Percentiles rank a stretch among this genome's conserved stretches.
These are phyloP conservation scores for Gallinago stenura DNA, from an alignment of 2,797 vertebrate genomes.

Conservation along the genomic window DNA sequence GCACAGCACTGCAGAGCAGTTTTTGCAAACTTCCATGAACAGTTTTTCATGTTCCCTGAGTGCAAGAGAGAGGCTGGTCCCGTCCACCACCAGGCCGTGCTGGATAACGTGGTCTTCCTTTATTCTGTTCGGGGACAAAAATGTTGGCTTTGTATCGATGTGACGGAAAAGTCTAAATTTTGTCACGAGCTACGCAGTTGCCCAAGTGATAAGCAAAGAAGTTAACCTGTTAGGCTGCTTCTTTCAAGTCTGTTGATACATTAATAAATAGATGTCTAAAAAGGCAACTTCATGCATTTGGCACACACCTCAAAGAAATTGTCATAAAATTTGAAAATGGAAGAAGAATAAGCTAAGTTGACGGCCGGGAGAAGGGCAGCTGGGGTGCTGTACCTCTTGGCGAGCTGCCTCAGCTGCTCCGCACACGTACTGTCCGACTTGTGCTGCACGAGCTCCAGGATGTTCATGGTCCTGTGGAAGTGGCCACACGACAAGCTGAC, in stretches of 20 bases:
- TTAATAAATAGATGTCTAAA: neutral
- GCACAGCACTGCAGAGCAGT: conserved; percentile 94
- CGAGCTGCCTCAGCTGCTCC: conserved; percentile 89
- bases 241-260: neutral
- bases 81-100: conserved; percentile 95
- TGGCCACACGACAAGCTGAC: conserved; percentile 97
- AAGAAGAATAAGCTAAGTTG: neutral
- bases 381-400: conserved; percentile 83
- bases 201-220: neutral
- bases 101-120: conserved; percentile 96
- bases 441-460: conserved; percentile 94
- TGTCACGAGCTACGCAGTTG: neutral
- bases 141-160: neutral
- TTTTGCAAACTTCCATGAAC: conserved; percentile 97
- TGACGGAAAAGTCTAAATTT: neutral
- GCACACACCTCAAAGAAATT: neutral
- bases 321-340: neutral
- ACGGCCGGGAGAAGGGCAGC: neutral
- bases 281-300: neutral
- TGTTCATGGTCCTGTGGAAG: conserved; percentile 96
- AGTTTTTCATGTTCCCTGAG: conserved; percentile 96
- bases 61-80: conserved; percentile 94
- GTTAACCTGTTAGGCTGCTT: neutral
- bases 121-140: conserved; percentile 82
- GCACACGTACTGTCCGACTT: conserved; percentile 92